Evolutionary conservation across 2,113 vertebrate species (phyloP), one percentile per base, ranked within the genome.

Genomic region (Embiotoca jacksoni): DNA sequence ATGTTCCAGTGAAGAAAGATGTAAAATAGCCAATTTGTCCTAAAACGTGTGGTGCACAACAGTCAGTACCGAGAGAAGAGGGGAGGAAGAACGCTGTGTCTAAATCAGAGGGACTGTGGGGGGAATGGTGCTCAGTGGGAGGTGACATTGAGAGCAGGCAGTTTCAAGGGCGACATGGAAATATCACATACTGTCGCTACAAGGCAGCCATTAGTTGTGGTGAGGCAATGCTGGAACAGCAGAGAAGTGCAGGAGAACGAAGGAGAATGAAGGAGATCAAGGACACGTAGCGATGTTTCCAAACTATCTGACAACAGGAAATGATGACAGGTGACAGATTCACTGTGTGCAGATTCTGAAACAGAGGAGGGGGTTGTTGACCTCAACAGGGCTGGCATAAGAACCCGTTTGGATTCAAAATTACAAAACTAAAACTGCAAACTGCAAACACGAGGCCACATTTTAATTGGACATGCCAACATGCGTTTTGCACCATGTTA

Each of bases 81-180:
- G 4, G 41, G 59, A 46, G 36, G 58, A 56, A 11, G 64, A 80
- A 62, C 52, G 15, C 54, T 39, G 44, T 39, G 56, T 81, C 68
- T 75, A 56, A 68, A 80, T 65, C 54, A 70, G 49, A 75, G 69
- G 10, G 72, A 59, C 62, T n/a, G 67, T 5, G 31, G 49, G 74
- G 75, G 62, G 68, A 5, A 56, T 23, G 70, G 47, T n/a, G 75
- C 80, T 75, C 65, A 7, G 69, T 70, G 10, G 63, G 82, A 76
- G 76, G 23, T 54, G 88, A 91, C 86, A 86, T 82, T 89, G 88
- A 85, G 78, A 78, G 66, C 64, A 30, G 31, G 75, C 78, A 46
- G 72, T 71, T 85, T 91, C 89, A 91, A 92, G 89, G 89, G 78
- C 89, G 88, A 84, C 77, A 67, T 82, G 81, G 82, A 91, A 89